Base-by-base conservation (phyloP, 2,113 vertebrate genomes). In the Xiphias gladius region DNA sequence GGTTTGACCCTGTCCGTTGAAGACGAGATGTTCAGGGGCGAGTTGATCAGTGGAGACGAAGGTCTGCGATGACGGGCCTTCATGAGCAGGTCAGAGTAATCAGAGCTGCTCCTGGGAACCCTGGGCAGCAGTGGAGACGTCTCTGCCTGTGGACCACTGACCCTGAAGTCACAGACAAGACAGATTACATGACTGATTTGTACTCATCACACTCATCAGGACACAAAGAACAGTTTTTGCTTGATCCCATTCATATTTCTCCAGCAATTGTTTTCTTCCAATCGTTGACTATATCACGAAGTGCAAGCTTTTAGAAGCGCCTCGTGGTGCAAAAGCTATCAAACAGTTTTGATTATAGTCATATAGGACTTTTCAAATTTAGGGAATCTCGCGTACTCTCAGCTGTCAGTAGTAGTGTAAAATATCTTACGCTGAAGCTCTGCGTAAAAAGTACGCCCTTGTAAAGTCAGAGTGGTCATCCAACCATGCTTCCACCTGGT, bases 381-480 rank as follows among this genome's bases (percentile, higher is more conserved):
- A 35, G 37, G 37, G 2, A 46, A 46, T 46, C 43, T 46, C 3
- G 16, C 16, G 13, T 46, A 46, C 16, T 54, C 50, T 54, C 50
- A n/a, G 6, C 19, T 50, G 22, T n/a, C 10, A 14, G 1, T 37
- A 7, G 7, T 43, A 3, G 6, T 3, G 10, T 13, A 12, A 30
- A 39, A 74, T 7, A 22, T 59, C 91, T 92, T 87, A 93, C 92
- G 28, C 76, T 22, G 89, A 90, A 14, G 83, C 52, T 84, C 88
- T 91, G 39, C 88, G 87, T 78, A 90, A 80, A 87, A 90, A 91
- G 82, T 91, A 91, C 0, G 55, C 82, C 64, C 86, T 80, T 1
- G 91, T 89, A 5, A 88, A 91, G 66, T 93, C 90, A 3, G 90
- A 89, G 70, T 93, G 90, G n/a, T 92, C 89, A 20, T 93, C 93